Conservation (phyloP, 2,797 vertebrate species). For the Acanthurus lineatus region DNA sequence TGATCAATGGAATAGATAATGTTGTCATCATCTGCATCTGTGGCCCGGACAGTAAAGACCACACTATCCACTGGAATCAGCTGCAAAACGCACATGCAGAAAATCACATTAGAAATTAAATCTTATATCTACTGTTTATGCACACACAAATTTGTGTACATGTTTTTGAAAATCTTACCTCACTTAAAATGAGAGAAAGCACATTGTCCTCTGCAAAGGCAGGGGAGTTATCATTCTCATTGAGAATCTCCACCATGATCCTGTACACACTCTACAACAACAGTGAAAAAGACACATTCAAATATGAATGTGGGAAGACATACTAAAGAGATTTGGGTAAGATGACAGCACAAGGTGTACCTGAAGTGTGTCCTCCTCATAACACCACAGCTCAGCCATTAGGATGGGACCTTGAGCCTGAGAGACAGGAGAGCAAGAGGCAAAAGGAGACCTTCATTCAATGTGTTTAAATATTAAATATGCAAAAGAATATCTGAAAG, state of each 20-base stretch:
- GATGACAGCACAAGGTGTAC: slow-evolving; percentile 54
- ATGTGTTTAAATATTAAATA: not conserved
- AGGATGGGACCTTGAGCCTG: slow-evolving; percentile 81
- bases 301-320: not conserved
- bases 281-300: not conserved
- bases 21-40: slow-evolving; percentile 86
- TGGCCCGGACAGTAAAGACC: slow-evolving; percentile 85
- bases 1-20: slow-evolving; percentile 88
- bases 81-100: slow-evolving; percentile 69
- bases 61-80: slow-evolving; percentile 84
- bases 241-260: slow-evolving; percentile 88
- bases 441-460: not conserved
- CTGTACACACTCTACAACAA: slow-evolving; percentile 82
- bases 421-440: slow-evolving; percentile 12
- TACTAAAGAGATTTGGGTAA: not conserved
- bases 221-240: slow-evolving; percentile 88
- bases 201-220: slow-evolving; percentile 80
- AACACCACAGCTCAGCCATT: slow-evolving; percentile 80
- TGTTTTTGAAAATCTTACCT: slow-evolving; percentile 73
- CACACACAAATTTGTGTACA: not conserved
- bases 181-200: slow-evolving; percentile 80
- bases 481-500: no score
- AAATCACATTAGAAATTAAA: slow-evolving; percentile 7
- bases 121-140: not conserved
- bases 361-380: slow-evolving; percentile 79